Evolutionary conservation across 1,140 invertebrate species (phyloP).

Genomic region (Psix sp.): DNA sequence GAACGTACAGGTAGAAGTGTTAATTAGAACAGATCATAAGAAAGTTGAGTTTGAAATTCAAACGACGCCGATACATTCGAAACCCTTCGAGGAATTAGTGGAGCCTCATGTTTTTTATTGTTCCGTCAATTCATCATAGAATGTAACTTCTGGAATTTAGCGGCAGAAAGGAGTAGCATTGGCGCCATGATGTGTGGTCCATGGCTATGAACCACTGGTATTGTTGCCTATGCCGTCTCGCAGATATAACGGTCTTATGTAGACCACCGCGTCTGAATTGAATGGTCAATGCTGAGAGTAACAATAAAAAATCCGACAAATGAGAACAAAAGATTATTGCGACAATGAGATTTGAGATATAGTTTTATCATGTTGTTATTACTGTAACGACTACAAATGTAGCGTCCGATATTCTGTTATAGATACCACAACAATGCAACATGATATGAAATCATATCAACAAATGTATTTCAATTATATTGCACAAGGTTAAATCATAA

Average conservation of each 20-base stretch:
- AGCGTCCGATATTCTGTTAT: too few species aligned
- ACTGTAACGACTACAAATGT: constrained; percentile 42
- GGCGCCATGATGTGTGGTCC: constrained; percentile 73
- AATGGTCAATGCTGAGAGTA: constrained; percentile 47
- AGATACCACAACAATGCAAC: constrained; percentile 29
- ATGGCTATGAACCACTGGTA: constrained; percentile 58
- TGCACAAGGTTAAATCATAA: too few species aligned
- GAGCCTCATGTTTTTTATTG: constrained; percentile 61
- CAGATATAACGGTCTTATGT: constrained; percentile 34
- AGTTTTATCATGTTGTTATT: constrained; percentile 45
- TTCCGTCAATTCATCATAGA: constrained; percentile 74
- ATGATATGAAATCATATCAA: too few species aligned
- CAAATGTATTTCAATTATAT: too few species aligned
- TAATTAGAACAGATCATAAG: constrained; percentile 6
- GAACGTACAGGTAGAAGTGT: too few species aligned
- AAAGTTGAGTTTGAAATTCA: constrained; percentile 55
- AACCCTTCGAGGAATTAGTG: constrained; percentile 63
- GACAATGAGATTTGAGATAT: constrained; percentile 65
- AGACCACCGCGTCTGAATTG: constrained; percentile 61
- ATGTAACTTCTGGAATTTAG: constrained; percentile 75
- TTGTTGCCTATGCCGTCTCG: constrained; percentile 54
- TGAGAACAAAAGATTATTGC: constrained; percentile 62
- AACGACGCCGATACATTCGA: constrained; percentile 37
- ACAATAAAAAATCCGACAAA: constrained; percentile 61
- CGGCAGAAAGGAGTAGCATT: constrained; percentile 51